Percentiles rank a stretch among this genome's conserved stretches.
Evolutionary conservation across 2,113 vertebrate genomes (phyloP).

Genomic region (Lipophrys pholis): DNA sequence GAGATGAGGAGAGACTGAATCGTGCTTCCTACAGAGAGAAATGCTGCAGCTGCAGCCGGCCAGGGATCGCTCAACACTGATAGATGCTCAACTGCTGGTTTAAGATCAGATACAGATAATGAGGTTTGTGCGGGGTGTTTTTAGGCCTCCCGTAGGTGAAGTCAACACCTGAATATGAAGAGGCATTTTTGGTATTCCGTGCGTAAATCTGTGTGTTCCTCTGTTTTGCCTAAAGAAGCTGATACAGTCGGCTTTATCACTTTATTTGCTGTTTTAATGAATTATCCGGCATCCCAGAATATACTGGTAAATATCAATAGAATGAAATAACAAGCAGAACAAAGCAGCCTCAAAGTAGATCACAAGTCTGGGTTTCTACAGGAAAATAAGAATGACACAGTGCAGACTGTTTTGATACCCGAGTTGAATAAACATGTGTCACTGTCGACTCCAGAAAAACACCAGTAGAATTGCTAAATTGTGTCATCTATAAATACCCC

Average conservation of each 20-base stretch:
- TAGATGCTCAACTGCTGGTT: not conserved
- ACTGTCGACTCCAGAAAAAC: constrained; percentile 2
- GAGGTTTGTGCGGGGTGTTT: not conserved
- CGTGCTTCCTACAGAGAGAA: constrained; percentile 3
- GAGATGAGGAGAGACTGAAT: constrained; percentile 9
- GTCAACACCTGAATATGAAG: not conserved
- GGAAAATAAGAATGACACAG: not conserved
- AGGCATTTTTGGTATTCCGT: not conserved
- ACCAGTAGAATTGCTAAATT: not conserved
- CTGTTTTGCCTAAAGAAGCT: not conserved
- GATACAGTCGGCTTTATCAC: not conserved
- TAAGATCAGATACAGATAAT: not conserved
- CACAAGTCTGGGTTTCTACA: not conserved
- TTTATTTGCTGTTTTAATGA: not conserved
- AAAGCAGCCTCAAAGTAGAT: not conserved
- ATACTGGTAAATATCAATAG: not conserved
- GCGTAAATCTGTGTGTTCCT: not conserved
- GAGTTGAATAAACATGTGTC: not conserved
- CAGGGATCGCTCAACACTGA: constrained; percentile 1
- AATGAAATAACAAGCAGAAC: not conserved
- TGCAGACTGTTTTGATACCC: constrained; percentile 7
- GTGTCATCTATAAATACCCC: constrained; percentile 23
- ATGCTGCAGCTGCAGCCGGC: not conserved
- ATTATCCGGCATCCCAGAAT: not conserved
- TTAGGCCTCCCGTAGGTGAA: not conserved